Evolutionary conservation across 2,113 vertebrate genomes (phyloP).

Genomic region (Cyanoliseus patagonus): DNA sequence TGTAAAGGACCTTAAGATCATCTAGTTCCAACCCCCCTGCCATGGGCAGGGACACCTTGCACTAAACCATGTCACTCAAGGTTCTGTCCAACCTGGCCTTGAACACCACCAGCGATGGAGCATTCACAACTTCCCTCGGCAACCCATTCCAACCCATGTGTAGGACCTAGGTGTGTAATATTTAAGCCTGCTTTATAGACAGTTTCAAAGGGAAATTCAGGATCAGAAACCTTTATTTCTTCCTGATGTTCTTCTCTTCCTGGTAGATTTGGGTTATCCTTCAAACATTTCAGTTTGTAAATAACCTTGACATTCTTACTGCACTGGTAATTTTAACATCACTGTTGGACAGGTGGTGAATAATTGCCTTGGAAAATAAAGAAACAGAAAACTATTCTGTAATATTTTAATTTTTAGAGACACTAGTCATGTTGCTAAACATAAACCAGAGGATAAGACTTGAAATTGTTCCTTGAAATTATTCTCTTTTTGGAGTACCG

Average conservation of each 20-base stretch:
- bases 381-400: neutral
- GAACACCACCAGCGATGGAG: too few relatives aligned
- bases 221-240: neutral
- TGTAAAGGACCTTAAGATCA: too few relatives aligned
- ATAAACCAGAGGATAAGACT: neutral
- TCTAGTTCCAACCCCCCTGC: too few relatives aligned
- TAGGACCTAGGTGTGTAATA: neutral
- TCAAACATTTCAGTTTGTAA: neutral
- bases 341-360: neutral
- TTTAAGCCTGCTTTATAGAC: neutral
- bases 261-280: neutral
- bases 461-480: neutral
- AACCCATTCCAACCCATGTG: too few relatives aligned
- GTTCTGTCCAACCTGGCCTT: too few relatives aligned
- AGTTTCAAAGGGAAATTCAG: neutral
- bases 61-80: too few relatives aligned
- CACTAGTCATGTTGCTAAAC: neutral
- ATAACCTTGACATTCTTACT: neutral
- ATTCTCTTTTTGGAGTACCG: neutral
- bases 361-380: slow-evolving; percentile 1
- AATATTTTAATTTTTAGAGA: neutral
- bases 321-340: neutral
- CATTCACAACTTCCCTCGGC: too few relatives aligned
- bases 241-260: neutral
- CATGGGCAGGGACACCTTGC: too few relatives aligned